Evolutionary conservation across 2,888 invertebrate genomes (phyloP).

Genomic region (Crematogaster levior): DNA sequence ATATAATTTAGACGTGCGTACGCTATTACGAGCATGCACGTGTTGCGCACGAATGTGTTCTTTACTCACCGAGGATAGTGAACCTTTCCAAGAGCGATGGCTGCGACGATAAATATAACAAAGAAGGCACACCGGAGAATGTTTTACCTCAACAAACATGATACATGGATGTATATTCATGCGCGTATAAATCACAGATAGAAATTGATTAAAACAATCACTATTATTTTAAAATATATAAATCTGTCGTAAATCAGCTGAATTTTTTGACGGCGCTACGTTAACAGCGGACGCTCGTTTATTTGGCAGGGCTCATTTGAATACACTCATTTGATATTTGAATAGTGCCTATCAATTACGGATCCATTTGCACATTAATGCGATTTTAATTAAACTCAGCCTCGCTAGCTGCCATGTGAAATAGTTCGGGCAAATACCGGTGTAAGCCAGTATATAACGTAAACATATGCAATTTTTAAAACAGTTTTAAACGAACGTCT

Average conservation of each 20-base stretch:
- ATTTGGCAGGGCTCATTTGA: background rate
- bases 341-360: conserved; percentile 36
- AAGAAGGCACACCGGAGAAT: background rate
- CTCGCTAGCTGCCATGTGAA: conserved; percentile 25
- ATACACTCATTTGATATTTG: conserved; percentile 2
- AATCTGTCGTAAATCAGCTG: background rate
- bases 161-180: conserved; percentile 19
- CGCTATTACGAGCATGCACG: background rate
- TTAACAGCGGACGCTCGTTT: background rate
- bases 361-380: conserved; percentile 49
- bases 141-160: conserved; percentile 15
- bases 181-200: conserved; percentile 21
- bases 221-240: conserved; percentile 6
- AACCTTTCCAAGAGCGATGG: conserved; percentile 36
- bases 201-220: conserved; percentile 13
- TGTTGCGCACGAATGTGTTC: conserved; percentile 6
- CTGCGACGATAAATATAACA: conserved; percentile 34
- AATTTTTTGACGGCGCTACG: background rate
- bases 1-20: conserved; percentile 20
- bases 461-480: conserved; percentile 32
- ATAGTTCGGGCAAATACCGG: conserved; percentile 42
- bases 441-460: background rate
- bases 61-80: conserved; percentile 39
- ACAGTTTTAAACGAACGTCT: conserved; percentile 30
- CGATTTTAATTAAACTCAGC: conserved; percentile 43